Evolutionary conservation across 1,140 invertebrate species (phyloP), one percentile per base, ranked within the genome.

Genomic region (Drosophila repletoides): DNA sequence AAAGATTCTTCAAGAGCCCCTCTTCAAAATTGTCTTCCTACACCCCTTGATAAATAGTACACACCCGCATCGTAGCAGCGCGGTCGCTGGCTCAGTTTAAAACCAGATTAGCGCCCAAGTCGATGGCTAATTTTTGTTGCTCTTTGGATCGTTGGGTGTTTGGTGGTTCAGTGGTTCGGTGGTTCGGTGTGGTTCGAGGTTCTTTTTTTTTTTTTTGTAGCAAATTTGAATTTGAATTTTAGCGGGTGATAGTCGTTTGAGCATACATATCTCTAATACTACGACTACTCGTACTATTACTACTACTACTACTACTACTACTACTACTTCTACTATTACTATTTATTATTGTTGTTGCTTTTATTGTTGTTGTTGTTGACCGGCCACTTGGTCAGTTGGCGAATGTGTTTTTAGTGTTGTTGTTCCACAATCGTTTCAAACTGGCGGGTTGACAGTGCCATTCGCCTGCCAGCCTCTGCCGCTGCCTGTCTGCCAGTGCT

Each of bases 221-320:
- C 80, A 86, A 86, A 86, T 86, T 86, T 86, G 80, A 86, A 86
- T 86, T 86, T 86, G 76, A 86, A 86, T 86, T 84, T 86, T 86
- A 76, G 79, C 79, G 79, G 79, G 74, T 86, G 79, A 84, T 84
- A 84, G 79, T 84, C 66, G 74, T 76, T 68, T 65, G 41, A 64
- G 65, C 52, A 69, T 51, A 63, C 49, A 68, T 52, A 61, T 58
- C 46, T 33, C 60, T 10, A 22, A 21, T 21, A 21, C 29, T 51
- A 51, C 14, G 22, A 56, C 53, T 59, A 46, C 36, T 17, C 24
- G 24, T 61, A n/a, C n/a, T 33, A 63, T 31, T 38, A 45, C 60
- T 10, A 22, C 29, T 21, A 21, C 29, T 51, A 51, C 14, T 29
- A 56, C 53, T 59, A 46, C 36, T 17, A 34, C 36, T 61, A n/a